Conservation (phyloP, 2,797 vertebrate genomes). For the Rhinichthys osculus region DNA sequence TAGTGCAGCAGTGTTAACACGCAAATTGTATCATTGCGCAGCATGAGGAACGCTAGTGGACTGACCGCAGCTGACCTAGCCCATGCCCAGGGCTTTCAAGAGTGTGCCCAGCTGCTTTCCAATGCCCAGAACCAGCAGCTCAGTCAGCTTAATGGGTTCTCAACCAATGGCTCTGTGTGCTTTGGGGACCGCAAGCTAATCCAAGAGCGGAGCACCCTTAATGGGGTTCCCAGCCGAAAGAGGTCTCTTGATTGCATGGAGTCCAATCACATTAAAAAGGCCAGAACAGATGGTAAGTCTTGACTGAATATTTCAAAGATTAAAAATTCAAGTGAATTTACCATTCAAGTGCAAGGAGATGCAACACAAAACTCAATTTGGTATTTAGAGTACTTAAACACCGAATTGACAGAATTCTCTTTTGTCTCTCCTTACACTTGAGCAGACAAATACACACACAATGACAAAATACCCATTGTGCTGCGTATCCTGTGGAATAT, state of each 20-base stretch:
- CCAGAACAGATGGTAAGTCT: slow-evolving; percentile 83
- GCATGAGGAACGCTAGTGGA: slow-evolving; percentile 99
- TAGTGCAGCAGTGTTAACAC: slow-evolving; percentile 80
- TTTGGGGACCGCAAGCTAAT: slow-evolving; percentile 82
- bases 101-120: slow-evolving; percentile 95
- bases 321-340: background rate
- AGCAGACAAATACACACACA: background rate
- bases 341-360: background rate
- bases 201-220: slow-evolving; percentile 79
- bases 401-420: background rate
- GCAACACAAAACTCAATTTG: background rate
- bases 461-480: background rate
- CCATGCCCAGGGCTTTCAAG: slow-evolving; percentile 96
- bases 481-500: background rate
- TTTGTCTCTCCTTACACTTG: background rate
- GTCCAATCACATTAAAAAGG: slow-evolving; percentile 89
- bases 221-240: slow-evolving; percentile 88
- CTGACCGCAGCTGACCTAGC: slow-evolving; percentile 99
- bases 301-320: slow-evolving; percentile 1
- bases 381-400: background rate
- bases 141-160: slow-evolving; percentile 83
- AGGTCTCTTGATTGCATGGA: slow-evolving; percentile 89
- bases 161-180: slow-evolving; percentile 80
- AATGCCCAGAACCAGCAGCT: slow-evolving; percentile 92
- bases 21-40: slow-evolving; percentile 85